Evolutionary conservation across 1,140 invertebrate species (phyloP), one percentile per base, ranked within the genome.

Genomic region (Sminthurinus signatus): DNA sequence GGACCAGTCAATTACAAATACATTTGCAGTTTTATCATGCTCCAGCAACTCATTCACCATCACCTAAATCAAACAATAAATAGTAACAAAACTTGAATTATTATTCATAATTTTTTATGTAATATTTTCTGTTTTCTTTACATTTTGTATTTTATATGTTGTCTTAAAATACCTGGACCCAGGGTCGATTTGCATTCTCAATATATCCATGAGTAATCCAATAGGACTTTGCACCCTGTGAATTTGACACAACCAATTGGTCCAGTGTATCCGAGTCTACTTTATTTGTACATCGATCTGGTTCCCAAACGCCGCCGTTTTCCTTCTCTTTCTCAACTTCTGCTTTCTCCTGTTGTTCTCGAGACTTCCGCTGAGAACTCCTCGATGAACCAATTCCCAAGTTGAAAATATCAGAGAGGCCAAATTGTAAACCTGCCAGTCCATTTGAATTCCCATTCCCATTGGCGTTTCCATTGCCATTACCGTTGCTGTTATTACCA

Each of bases 141-240:
- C n/a, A n/a, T n/a, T n/a, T n/a, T n/a, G n/a, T n/a, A n/a, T n/a
- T n/a, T n/a, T n/a, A n/a, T n/a, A n/a, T n/a, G n/a, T n/a, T n/a
- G n/a, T n/a, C n/a, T n/a, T n/a, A 32, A 25, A 42, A 73, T 77
- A 91, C 87, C 74, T 79, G 73, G 4, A 81, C 75, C 90, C 90
- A 93, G 31, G 80, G 77, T 69, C 87, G 86, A 63, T 86, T 81
- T 3, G 89, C 89, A 46, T 85, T 84, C 72, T 93, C 91, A 32
- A 93, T 76, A 73, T 90, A 94, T 8, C 91, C 91, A 72, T 94
- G 91, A 12, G 85, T 82, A 32, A 94, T 83, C 62, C 93, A 81
- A 72, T 85, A 91, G 42, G 88, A 51, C 17, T 56, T 46, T 15
- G 48, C 23, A 1, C 52, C 48, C 25, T 32, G 19, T n/a, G n/a